phyloP scores from a whole-genome alignment of 2,113 vertebrate species.

The Dasyurus viverrinus region DNA sequence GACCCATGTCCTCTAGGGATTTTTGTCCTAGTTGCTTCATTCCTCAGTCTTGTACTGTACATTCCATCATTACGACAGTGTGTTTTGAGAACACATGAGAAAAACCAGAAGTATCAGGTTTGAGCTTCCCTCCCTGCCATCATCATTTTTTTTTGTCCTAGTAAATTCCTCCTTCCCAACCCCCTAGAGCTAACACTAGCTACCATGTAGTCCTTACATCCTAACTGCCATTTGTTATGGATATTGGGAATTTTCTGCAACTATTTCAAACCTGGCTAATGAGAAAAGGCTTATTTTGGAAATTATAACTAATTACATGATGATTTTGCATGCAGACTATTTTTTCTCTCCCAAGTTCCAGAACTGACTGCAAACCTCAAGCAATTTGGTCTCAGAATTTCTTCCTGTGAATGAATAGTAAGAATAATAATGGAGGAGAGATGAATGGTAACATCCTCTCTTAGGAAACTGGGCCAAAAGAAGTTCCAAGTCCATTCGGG shows the following conservation, averaged over 20 bases:
- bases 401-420: background rate
- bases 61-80: background rate
- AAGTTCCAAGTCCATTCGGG: background rate
- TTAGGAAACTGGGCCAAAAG: background rate
- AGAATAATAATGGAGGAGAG: background rate
- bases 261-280: background rate
- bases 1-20: constrained; percentile 15
- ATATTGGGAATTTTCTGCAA: constrained; percentile 14
- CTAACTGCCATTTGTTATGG: background rate
- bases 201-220: background rate
- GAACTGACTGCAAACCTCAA: fast-evolving
- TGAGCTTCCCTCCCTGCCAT: background rate
- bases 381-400: too few species aligned
- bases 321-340: background rate
- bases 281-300: background rate
- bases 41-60: background rate
- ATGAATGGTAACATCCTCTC: background rate
- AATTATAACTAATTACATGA: too few species aligned
- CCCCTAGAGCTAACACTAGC: background rate
- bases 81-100: background rate
- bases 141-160: background rate
- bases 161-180: background rate
- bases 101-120: background rate
- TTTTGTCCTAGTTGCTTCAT: background rate
- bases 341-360: background rate